These are phyloP conservation scores for Xestia sexstrigata DNA, from an alignment of 2,888 invertebrate genomes.

Conservation along the genomic window DNA sequence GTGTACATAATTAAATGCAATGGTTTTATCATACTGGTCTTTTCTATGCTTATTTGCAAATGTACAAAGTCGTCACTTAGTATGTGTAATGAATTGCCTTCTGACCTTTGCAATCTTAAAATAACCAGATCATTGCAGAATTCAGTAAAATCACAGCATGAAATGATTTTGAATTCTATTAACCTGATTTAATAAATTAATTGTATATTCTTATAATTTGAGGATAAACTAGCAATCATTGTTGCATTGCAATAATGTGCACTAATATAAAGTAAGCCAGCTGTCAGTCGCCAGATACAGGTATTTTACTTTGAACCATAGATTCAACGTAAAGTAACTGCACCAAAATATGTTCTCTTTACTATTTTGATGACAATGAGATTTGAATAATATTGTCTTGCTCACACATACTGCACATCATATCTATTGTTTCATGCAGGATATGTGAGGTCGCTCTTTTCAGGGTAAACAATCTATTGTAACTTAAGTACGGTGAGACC, in stretches of 20 bases:
- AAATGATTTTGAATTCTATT: slow-evolving; percentile 23
- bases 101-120: slow-evolving; percentile 46
- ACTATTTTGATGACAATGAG: not conserved
- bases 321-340: not conserved
- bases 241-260: not conserved
- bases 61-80: slow-evolving; percentile 24
- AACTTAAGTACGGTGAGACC: not conserved
- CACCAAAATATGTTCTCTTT: not conserved
- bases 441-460: not conserved
- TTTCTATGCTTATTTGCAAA: slow-evolving; percentile 11
- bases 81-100: slow-evolving; percentile 27
- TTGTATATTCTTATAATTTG: not conserved
- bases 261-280: not conserved
- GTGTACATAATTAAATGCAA: not conserved
- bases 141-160: slow-evolving; percentile 6
- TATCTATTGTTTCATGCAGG: not conserved
- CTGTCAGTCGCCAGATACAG: not conserved
- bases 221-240: slow-evolving; percentile 1
- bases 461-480: not conserved
- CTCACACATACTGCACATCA: not conserved
- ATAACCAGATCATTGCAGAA: slow-evolving; percentile 28
- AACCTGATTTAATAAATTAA: slow-evolving; percentile 21
- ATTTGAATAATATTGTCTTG: not conserved
- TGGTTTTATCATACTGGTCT: not conserved
- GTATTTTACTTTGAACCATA: not conserved